phyloP scores from a whole-genome alignment of 1,140 invertebrate species.

The Meteorus sp. region DNA sequence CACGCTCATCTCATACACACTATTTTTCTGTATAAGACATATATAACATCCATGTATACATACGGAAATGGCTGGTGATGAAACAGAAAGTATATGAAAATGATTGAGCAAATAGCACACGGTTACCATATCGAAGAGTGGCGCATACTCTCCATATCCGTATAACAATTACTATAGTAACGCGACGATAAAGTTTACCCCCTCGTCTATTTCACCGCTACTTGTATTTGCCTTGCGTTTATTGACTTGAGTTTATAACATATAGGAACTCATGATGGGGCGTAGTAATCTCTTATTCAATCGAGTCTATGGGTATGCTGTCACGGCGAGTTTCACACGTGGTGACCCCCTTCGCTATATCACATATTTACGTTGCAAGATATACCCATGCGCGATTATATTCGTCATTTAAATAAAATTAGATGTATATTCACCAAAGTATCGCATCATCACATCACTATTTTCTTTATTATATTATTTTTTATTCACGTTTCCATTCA shows the following conservation, averaged over 20 bases:
- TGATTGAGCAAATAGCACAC: background rate
- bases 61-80: too few relatives aligned
- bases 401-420: too few relatives aligned
- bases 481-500: too few relatives aligned
- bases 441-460: too few relatives aligned
- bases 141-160: background rate
- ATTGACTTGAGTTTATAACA: conserved; percentile 27
- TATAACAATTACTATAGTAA: conserved; percentile 43
- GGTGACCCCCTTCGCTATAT: conserved; percentile 21
- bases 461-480: too few relatives aligned
- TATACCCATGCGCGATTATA: conserved; percentile 51
- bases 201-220: too few relatives aligned
- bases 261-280: too few relatives aligned
- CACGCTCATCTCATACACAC: too few relatives aligned
- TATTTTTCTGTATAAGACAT: too few relatives aligned
- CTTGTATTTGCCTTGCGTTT: conserved; percentile 35
- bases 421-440: too few relatives aligned
- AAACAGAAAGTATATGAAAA: background rate
- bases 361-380: conserved; percentile 3
- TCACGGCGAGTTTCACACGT: conserved; percentile 39
- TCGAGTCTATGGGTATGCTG: conserved; percentile 37
- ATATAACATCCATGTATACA: too few relatives aligned
- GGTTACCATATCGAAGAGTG: background rate
- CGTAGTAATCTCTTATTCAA: background rate
- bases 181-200: conserved; percentile 41